phyloP scores from a whole-genome alignment of 2,888 invertebrate species.

The Cyclophora albipunctata region DNA sequence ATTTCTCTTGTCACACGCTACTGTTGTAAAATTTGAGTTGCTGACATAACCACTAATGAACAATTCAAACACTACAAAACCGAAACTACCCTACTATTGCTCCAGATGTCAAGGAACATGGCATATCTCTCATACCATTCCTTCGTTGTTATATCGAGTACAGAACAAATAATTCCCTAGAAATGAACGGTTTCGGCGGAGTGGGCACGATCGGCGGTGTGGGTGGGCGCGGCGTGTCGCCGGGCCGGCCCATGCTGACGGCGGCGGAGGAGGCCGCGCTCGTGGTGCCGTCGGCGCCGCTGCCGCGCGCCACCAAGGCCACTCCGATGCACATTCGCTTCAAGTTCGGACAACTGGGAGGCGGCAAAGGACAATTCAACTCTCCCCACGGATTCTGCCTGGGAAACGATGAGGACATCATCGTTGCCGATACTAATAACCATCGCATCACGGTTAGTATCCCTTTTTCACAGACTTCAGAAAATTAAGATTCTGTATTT shows the following conservation, averaged over 20 bases:
- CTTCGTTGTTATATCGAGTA: too few species aligned
- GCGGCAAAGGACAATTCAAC: slow-evolving; percentile 95
- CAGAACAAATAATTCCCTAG: slow-evolving; percentile 30
- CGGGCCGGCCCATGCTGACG: slow-evolving; percentile 58
- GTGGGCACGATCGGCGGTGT: slow-evolving; percentile 64
- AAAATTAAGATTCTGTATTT: slow-evolving; percentile 13
- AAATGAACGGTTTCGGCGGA: slow-evolving; percentile 64
- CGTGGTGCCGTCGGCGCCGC: slow-evolving; percentile 67
- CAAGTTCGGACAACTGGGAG: slow-evolving; percentile 95
- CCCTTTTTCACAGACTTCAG: too few species aligned
- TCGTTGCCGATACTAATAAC: slow-evolving; percentile 97
- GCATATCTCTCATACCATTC: too few species aligned
- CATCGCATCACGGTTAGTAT: slow-evolving; percentile 88
- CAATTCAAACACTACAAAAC: too few species aligned
- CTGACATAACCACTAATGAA: too few species aligned
- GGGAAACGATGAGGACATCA: slow-evolving; percentile 95
- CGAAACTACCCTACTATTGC: too few species aligned
- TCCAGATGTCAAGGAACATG: too few species aligned
- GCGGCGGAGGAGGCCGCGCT: slow-evolving; percentile 63
- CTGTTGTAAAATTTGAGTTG: too few species aligned
- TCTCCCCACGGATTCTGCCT: slow-evolving; percentile 98
- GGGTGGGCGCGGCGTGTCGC: slow-evolving; percentile 72
- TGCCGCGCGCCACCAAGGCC: slow-evolving; percentile 81
- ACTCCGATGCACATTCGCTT: slow-evolving; percentile 91
- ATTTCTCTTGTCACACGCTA: too few species aligned